Base-by-base conservation (phyloP, 2,888 invertebrate genomes). In the Cosmopolites sordidus region DNA sequence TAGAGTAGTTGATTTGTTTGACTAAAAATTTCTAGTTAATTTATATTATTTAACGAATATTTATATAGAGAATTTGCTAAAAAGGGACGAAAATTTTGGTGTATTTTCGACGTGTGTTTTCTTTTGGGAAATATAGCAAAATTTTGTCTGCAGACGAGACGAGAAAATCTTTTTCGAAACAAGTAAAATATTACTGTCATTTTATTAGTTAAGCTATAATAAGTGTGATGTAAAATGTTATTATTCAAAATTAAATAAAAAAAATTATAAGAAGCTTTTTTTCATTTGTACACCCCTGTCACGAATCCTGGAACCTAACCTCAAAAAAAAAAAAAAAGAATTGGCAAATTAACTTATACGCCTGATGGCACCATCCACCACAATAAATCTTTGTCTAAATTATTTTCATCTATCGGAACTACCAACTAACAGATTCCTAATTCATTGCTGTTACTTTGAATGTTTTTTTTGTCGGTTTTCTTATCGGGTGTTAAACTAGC, bases 141-240 rank as follows among this genome's bases (percentile, higher is more conserved):
- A 71, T 73, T 72, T 72, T 56, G 55, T 14, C 11, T 41, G 16
- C 22, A 22, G 22, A 22, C 22, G 22, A 22, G n/a, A 8, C 22
- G 22, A 22, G 22, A 22, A 8, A n/a, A n/a, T n/a, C n/a, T n/a
- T 22, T 22, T 22, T 22, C 8, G 22, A 22, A 22, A 22, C 22
- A 22, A 22, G 8, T 22, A 22, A 22, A 41, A 14, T 41, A 48
- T 50, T 58, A 56, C 56, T 53, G 58, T 42, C 49, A 54, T 60
- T 61, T 56, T 59, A 60, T 61, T 68, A 66, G 67, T 64, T 71
- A 72, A 71, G 68, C 66, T 64, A 68, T 67, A 70, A 65, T 67
- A 71, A 71, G 74, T 75, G 75, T 75, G 74, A 73, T 75, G 75
- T 75, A 75, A 69, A 48, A 74, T 74, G 74, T 74, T 74, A 71